These are phyloP conservation scores for Dusona sp. DNA, from an alignment of 2,888 invertebrate species.

Conservation along the genomic window DNA sequence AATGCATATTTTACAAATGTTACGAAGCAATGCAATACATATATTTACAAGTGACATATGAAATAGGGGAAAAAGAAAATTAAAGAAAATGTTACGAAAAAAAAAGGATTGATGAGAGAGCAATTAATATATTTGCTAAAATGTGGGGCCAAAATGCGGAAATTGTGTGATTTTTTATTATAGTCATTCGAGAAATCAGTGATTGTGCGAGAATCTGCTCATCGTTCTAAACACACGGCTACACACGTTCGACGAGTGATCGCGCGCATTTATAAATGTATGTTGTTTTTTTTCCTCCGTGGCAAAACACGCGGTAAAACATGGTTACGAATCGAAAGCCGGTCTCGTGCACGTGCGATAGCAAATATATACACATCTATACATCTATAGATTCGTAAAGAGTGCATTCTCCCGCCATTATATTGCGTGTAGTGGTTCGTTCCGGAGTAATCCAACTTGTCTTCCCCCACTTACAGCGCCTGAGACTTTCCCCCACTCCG, in stretches of 20 bases:
- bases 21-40: constrained; percentile 59
- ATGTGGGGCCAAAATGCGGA: background rate
- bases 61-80: background rate
- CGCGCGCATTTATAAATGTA: constrained; percentile 24
- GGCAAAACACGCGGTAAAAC: constrained; percentile 52
- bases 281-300: constrained; percentile 34
- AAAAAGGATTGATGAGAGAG: constrained; percentile 20
- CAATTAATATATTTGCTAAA: background rate
- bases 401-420: constrained; percentile 81
- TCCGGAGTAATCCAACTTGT: constrained; percentile 49
- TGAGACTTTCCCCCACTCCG: constrained; percentile 56
- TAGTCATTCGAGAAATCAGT: constrained; percentile 1
- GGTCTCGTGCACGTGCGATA: constrained; percentile 30
- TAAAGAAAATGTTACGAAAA: constrained; percentile 53
- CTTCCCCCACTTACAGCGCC: constrained; percentile 61
- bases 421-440: constrained; percentile 72
- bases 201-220: constrained; percentile 14
- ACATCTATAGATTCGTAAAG: constrained; percentile 48
- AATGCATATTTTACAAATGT: constrained; percentile 72
- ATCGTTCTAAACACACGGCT: background rate
- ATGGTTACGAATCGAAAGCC: constrained; percentile 41
- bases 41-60: constrained; percentile 49
- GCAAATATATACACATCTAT: constrained; percentile 16
- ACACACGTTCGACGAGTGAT: constrained; percentile 35
- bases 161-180: constrained; percentile 28